A percentile compares a stretch with the other conserved stretches of the same genome.
phyloP scores from a whole-genome alignment of 1,140 invertebrate species.

The Pomacea maculata region DNA sequence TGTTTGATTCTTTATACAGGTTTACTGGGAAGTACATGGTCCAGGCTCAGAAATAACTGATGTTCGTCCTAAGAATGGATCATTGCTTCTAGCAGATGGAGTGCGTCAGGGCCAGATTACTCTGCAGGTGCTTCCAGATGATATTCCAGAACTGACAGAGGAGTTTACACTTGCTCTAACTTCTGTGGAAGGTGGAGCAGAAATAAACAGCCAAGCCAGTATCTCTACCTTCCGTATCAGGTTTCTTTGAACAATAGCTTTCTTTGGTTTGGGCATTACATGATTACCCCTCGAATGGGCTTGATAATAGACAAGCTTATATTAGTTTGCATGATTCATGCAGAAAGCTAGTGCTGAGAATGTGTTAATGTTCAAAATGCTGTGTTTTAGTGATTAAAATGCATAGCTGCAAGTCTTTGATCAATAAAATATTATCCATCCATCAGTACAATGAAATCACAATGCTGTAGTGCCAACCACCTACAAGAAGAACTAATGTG shows the following conservation, averaged over 20 bases:
- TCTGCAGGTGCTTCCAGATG: constrained; percentile 54
- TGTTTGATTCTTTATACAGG: constrained; percentile 30
- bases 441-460: too few relatives aligned
- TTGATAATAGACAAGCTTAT: too few relatives aligned
- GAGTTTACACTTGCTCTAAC: constrained; percentile 45
- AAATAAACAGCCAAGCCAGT: constrained; percentile 46
- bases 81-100: constrained; percentile 40
- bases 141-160: constrained; percentile 57
- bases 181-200: constrained; percentile 55
- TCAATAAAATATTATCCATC: too few relatives aligned
- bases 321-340: too few relatives aligned
- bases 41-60: constrained; percentile 36
- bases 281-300: too few relatives aligned
- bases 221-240: constrained; percentile 51
- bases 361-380: too few relatives aligned
- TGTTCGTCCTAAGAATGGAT: constrained; percentile 50
- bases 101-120: constrained; percentile 42
- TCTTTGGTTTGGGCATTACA: not conserved
- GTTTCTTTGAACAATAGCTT: constrained; percentile 33
- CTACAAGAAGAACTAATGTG: too few relatives aligned
- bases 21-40: constrained; percentile 54
- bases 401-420: too few relatives aligned
- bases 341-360: too few relatives aligned
- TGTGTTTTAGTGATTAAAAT: too few relatives aligned
- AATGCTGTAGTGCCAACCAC: too few relatives aligned